Evolutionary conservation across 2,888 invertebrate species (phyloP).

Genomic region (Rhamnusium bicolor): DNA sequence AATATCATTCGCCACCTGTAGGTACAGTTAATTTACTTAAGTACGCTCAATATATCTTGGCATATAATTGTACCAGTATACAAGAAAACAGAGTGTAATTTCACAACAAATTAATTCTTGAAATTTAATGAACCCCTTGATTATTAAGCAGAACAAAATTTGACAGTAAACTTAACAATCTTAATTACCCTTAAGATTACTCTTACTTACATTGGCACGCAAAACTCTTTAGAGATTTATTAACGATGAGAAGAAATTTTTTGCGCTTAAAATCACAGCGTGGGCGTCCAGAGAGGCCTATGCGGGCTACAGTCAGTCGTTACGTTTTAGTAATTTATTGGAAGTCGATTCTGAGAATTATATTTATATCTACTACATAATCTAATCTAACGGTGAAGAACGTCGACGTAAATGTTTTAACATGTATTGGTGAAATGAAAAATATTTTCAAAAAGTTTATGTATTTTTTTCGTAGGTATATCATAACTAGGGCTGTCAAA

Average conservation of each 20-base stretch:
- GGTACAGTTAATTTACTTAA: neutral
- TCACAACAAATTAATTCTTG: constrained; percentile 11
- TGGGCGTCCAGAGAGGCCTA: neutral
- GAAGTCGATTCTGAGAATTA: neutral
- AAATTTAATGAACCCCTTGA: constrained; percentile 15
- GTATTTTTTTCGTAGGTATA: no score
- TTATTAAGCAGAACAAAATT: constrained; percentile 1
- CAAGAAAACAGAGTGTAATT: neutral
- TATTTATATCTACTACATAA: neutral
- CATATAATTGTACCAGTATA: neutral
- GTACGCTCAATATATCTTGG: neutral
- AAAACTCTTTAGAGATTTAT: neutral
- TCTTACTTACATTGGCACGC: neutral
- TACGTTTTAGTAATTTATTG: neutral
- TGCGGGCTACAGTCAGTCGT: neutral
- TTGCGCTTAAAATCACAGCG: neutral
- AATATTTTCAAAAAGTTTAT: no score
- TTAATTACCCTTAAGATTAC: constrained; percentile 8
- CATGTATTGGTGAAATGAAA: no score
- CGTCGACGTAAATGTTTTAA: no score
- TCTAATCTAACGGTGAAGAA: no score
- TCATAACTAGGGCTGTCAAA: no score
- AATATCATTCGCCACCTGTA: no score
- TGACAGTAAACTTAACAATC: constrained; percentile 7
- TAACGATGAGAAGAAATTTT: neutral